phyloP scores from a whole-genome alignment of 53 echinoderm and acorn worm genomes.

The Astropecten irregularis region DNA sequence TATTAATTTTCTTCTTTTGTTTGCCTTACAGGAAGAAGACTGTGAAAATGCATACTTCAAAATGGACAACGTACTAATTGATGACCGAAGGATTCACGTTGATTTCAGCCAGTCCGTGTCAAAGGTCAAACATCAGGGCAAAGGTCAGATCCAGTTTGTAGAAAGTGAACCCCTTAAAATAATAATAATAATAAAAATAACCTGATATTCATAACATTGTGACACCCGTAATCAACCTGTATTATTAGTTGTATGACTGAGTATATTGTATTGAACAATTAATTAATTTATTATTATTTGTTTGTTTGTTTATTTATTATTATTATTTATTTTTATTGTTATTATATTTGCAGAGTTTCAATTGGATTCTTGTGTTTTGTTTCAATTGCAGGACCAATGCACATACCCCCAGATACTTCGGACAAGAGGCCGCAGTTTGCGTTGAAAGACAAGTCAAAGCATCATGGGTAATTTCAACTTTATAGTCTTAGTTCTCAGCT shows the following conservation, averaged over 20 bases:
- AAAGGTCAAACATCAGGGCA: constrained; percentile 77
- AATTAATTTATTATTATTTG: too few species aligned
- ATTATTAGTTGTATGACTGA: too few species aligned
- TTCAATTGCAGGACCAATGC: constrained; percentile 31
- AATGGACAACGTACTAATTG: constrained; percentile 98
- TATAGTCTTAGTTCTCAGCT: not conserved
- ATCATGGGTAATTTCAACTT: constrained; percentile 1
- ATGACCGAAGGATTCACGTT: constrained; percentile 94
- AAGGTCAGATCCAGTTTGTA: too few species aligned
- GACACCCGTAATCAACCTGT: too few species aligned
- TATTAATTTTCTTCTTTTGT: too few species aligned
- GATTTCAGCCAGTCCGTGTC: constrained; percentile 99
- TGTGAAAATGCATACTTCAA: constrained; percentile 97
- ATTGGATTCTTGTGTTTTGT: too few species aligned
- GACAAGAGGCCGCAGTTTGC: constrained; percentile 31
- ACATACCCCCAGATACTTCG: not conserved
- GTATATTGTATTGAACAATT: too few species aligned
- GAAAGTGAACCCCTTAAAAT: not conserved
- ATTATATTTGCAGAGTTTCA: too few species aligned
- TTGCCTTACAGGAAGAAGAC: constrained; percentile 96
- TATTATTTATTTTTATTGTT: not conserved
- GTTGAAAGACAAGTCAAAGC: constrained; percentile 39
- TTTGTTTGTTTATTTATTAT: not conserved
- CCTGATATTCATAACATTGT: not conserved
- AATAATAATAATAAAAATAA: too few species aligned